Evolutionary conservation across 1,140 invertebrate species (phyloP), one percentile per base, ranked within the genome.

Genomic region (Atta colombica): DNA sequence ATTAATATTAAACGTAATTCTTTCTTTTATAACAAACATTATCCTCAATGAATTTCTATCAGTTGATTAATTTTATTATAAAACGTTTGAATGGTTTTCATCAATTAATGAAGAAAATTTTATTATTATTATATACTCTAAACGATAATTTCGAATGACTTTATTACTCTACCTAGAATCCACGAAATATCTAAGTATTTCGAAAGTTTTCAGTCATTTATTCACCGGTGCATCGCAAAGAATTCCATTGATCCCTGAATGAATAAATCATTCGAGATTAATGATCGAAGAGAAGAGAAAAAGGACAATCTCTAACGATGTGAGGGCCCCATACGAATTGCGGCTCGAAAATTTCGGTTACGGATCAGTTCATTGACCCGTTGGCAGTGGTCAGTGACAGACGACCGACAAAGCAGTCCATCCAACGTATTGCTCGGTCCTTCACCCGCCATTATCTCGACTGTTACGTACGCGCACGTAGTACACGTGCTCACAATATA

Each of bases 371-470:
- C 93, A 91, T 66, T 92, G 94, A 95, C 94, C 94, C 92, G 89
- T 95, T 95, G 95, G 91, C 91, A 92, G 92, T 95, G 95, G 94
- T 95, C 94, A 95, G 94, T 95, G 93, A 95, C 90, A 93, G 93
- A 14, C 94, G 94, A 94, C 94, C 89, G 84, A 90, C 35, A 87
- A 72, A 91, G 88, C 88, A 88, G 90, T 89, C 90, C 89, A 92
- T 91, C 72, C 90, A 68, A 88, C 39, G 88, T 89, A 87, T 86
- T 85, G 84, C 75, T 90, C 25, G 92, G 91, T 93, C 91, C 90
- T 93, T 93, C 90, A 93, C 93, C 93, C 88, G 92, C 80, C 86
- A 90, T 91, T 92, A 92, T 90, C 90, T 81, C 87, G 82, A 88
- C 80, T 88, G 86, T 87, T 89, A 87, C 91, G 88, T 87, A 87